phyloP scores from a whole-genome alignment of 1,140 invertebrate species.

The Ostrea denselamellosa region DNA sequence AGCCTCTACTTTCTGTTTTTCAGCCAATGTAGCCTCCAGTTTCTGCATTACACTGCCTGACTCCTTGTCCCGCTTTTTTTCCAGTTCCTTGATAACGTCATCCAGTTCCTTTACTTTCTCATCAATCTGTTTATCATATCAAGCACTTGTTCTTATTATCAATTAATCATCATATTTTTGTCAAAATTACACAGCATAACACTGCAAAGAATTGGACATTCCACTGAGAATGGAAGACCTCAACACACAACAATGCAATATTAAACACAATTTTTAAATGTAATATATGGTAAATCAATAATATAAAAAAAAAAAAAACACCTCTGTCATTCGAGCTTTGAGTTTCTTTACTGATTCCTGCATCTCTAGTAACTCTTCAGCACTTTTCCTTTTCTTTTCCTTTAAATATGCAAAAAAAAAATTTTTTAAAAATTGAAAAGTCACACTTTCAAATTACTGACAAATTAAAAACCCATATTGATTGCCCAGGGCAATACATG shows the following conservation, averaged over 20 bases:
- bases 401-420: slow-evolving; percentile 60
- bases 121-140: slow-evolving; percentile 67
- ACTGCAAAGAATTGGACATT: too few relatives aligned
- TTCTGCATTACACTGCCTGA: slow-evolving; percentile 84
- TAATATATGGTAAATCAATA: too few relatives aligned
- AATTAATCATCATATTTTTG: not conserved
- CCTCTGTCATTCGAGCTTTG: slow-evolving; percentile 69
- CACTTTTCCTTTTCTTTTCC: slow-evolving; percentile 81
- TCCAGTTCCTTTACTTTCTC: slow-evolving; percentile 80
- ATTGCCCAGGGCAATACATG: too few relatives aligned
- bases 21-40: slow-evolving; percentile 85
- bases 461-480: too few relatives aligned
- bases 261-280: too few relatives aligned
- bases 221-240: too few relatives aligned
- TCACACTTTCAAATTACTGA: too few relatives aligned
- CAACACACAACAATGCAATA: too few relatives aligned
- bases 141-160: not conserved
- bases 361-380: slow-evolving; percentile 77
- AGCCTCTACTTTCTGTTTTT: slow-evolving; percentile 85
- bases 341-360: slow-evolving; percentile 78
- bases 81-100: slow-evolving; percentile 75
- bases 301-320: slow-evolving; percentile 32
- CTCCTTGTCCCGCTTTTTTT: slow-evolving; percentile 81
- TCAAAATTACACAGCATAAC: not conserved
- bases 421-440: too few relatives aligned